A percentile compares a stretch with the other conserved stretches of the same genome.
Conservation (phyloP, 2,797 vertebrate species). For the Pampus argenteus region DNA sequence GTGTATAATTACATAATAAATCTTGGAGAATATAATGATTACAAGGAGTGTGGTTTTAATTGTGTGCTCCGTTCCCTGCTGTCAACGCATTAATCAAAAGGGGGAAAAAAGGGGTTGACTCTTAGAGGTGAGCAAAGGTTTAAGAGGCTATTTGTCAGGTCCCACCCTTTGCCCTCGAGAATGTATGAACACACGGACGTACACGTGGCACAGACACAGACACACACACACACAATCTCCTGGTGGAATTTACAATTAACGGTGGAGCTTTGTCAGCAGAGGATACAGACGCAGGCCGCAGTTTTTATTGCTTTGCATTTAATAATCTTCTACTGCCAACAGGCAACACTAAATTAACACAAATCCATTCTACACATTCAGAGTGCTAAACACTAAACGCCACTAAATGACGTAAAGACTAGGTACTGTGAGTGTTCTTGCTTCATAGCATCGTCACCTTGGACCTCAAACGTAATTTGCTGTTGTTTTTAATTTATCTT, state of each 20-base stretch:
- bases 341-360: not conserved
- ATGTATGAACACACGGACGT: constrained; percentile 2
- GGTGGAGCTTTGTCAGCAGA: constrained; percentile 46
- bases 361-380: not conserved
- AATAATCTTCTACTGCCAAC: not conserved
- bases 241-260: constrained; percentile 7
- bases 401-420: no score
- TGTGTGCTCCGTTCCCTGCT: constrained; percentile 50
- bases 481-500: not conserved
- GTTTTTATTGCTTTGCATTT: not conserved
- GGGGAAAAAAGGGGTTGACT: constrained; percentile 60
- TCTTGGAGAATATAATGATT: constrained; percentile 70
- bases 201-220: not conserved
- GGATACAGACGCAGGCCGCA: not conserved
- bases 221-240: constrained; percentile 14
- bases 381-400: not conserved
- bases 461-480: not conserved
- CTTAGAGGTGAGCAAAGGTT: constrained; percentile 49
- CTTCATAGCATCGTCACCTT: not conserved
- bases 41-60: constrained; percentile 62
- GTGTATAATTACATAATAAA: constrained; percentile 79
- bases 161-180: constrained; percentile 19
- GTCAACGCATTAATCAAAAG: constrained; percentile 71
- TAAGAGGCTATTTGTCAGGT: constrained; percentile 64
- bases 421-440: no score